A percentile compares a stretch with the other conserved stretches of the same genome.
Evolutionary conservation across 2,888 invertebrate genomes (phyloP).

Genomic region (Craniophora ligustri): DNA sequence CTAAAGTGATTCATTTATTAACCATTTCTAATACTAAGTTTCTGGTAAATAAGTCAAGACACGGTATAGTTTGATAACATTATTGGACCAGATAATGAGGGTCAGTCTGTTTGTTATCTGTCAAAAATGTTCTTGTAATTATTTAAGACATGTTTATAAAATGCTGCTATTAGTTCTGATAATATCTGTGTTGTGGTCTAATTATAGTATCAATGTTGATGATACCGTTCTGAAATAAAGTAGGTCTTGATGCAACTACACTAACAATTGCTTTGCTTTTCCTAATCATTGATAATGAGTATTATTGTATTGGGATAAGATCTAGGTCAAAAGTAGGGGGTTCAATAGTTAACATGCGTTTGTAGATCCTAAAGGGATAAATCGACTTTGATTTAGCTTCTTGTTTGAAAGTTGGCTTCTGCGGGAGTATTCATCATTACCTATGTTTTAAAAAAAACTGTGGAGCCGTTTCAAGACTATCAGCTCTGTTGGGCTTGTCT

Average conservation of each 20-base stretch:
- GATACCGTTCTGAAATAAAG: not conserved
- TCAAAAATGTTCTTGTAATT: slow-evolving; percentile 17
- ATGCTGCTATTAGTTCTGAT: slow-evolving; percentile 18
- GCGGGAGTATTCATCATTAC: no score
- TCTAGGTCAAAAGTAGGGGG: no score
- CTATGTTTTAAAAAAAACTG: no score
- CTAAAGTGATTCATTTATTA: slow-evolving; percentile 2
- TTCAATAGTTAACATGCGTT: no score
- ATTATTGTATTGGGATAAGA: no score
- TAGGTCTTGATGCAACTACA: not conserved
- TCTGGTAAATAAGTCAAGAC: slow-evolving; percentile 13
- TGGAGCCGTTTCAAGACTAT: no score
- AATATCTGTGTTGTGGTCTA: not conserved
- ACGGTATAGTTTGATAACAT: slow-evolving; percentile 22
- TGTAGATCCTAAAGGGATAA: no score
- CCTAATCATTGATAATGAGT: no score
- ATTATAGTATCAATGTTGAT: slow-evolving; percentile 4
- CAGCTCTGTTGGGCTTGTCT: no score
- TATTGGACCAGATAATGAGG: slow-evolving; percentile 22
- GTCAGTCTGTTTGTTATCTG: slow-evolving; percentile 25
- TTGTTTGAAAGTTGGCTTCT: no score
- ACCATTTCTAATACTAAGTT: slow-evolving; percentile 1
- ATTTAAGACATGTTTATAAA: slow-evolving; percentile 18
- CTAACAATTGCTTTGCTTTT: not conserved
- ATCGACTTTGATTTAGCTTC: no score